phyloP scores from a whole-genome alignment of 1,140 invertebrate species.

The Monomorium pharaonis region DNA sequence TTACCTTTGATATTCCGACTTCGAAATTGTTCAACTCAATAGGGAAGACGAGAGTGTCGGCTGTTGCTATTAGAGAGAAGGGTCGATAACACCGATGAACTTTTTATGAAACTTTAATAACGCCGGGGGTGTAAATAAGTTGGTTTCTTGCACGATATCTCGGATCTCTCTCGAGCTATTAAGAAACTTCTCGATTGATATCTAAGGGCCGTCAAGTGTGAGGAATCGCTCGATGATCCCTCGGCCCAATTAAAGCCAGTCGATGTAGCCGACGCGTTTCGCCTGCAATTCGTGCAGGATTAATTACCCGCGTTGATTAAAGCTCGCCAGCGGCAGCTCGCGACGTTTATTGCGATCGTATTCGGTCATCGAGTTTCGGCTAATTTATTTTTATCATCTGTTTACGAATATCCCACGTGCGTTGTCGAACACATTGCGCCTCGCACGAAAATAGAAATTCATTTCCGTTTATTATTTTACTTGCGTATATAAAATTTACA shows the following conservation, averaged over 20 bases:
- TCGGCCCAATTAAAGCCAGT: conserved; percentile 33
- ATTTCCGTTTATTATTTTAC: not conserved
- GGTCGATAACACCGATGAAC: conserved; percentile 32
- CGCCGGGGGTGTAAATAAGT: conserved; percentile 30
- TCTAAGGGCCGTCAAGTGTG: conserved; percentile 10
- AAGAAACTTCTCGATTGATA: conserved; percentile 52
- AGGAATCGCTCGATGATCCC: conserved; percentile 33
- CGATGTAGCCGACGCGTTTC: not conserved
- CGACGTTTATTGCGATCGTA: conserved; percentile 1
- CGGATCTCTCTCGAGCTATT: conserved; percentile 25
- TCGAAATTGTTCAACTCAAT: not conserved
- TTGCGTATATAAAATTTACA: not conserved
- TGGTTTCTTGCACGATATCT: not conserved
- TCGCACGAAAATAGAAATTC: conserved; percentile 1
- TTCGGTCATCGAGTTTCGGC: not conserved
- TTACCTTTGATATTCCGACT: conserved; percentile 11
- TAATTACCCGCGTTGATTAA: conserved; percentile 52
- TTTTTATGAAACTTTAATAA: conserved; percentile 58
- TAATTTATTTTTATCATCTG: conserved; percentile 32
- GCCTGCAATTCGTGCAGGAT: conserved; percentile 34
- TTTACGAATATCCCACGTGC: not conserved
- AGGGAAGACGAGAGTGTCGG: not conserved
- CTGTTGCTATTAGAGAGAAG: not conserved
- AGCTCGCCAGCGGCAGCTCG: not conserved
- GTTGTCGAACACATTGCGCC: not conserved